A percentile compares a stretch with the other conserved stretches of the same genome.
phyloP scores from a whole-genome alignment of 1,140 invertebrate species.

The Pseudomyrmex flavicornis region DNA sequence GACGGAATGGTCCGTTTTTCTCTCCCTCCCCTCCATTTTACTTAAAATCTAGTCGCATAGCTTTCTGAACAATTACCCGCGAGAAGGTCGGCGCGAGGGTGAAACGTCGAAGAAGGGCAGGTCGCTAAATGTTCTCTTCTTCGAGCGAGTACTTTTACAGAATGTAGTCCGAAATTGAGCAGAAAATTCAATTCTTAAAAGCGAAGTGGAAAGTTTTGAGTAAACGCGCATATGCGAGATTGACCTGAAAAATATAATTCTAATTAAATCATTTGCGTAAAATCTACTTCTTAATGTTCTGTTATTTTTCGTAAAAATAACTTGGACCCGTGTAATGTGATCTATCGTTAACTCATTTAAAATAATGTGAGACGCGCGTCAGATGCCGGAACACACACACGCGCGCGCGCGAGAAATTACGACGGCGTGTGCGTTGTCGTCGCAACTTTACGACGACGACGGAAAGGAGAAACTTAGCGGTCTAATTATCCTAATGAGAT shows the following conservation, averaged over 20 bases:
- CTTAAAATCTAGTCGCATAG: slow-evolving; percentile 54
- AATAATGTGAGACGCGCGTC: not conserved
- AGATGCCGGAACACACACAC: not conserved
- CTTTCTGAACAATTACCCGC: slow-evolving; percentile 63
- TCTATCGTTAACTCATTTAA: not conserved
- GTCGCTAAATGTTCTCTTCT: slow-evolving; percentile 28
- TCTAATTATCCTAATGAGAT: slow-evolving; percentile 20
- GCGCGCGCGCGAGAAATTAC: not conserved
- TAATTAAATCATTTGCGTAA: not conserved
- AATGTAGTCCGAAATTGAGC: slow-evolving; percentile 9
- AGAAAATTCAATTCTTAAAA: slow-evolving; percentile 30
- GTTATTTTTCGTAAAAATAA: not conserved
- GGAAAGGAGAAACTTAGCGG: slow-evolving; percentile 2
- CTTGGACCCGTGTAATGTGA: not conserved
- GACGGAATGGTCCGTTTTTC: slow-evolving; percentile 45
- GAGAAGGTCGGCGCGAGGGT: not conserved
- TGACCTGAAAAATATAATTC: not conserved
- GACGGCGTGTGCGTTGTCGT: not conserved
- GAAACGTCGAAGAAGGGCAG: slow-evolving; percentile 16
- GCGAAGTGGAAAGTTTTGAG: not conserved
- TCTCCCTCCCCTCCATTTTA: slow-evolving; percentile 22
- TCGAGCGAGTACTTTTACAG: slow-evolving; percentile 23
- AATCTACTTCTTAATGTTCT: not conserved
- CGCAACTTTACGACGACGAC: slow-evolving; percentile 3
- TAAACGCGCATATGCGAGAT: slow-evolving; percentile 9